phyloP scores from a whole-genome alignment of 2,888 invertebrate species.

The Campopleginae sp. region DNA sequence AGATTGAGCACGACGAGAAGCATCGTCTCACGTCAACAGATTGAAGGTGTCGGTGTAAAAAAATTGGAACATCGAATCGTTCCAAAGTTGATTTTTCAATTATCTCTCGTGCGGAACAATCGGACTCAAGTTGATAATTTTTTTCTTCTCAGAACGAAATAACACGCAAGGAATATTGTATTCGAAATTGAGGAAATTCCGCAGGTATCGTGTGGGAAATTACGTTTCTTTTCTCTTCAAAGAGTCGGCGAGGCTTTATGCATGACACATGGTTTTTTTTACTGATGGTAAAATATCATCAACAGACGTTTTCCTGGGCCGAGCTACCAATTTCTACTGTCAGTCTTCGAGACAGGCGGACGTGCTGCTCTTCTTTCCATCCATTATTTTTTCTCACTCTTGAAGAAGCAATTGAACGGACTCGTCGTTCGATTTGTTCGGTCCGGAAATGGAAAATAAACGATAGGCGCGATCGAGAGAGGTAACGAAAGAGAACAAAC shows the following conservation, averaged over 20 bases:
- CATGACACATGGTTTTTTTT: neutral
- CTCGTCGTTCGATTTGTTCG: constrained; percentile 25
- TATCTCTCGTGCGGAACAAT: neutral
- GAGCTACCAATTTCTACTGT: constrained; percentile 20
- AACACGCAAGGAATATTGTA: neutral
- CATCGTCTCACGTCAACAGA: neutral
- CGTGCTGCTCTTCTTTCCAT: neutral
- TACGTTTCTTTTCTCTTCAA: neutral
- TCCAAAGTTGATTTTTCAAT: neutral
- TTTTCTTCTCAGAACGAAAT: neutral
- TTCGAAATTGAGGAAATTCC: neutral
- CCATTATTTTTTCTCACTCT: constrained; percentile 24
- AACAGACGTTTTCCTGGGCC: neutral
- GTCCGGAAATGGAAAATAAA: constrained; percentile 64
- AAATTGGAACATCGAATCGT: neutral
- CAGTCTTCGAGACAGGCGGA: constrained; percentile 12
- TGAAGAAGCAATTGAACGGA: constrained; percentile 39
- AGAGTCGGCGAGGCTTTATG: neutral
- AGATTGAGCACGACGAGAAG: neutral
- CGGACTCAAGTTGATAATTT: neutral
- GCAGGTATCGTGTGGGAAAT: neutral
- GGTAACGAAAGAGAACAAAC: constrained; percentile 16
- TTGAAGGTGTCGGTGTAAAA: neutral
- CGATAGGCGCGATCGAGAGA: constrained; percentile 49
- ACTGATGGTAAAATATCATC: constrained; percentile 28